Evolutionary conservation across 1,140 invertebrate genomes (phyloP).

Genomic region (Trichonephila inaurata): DNA sequence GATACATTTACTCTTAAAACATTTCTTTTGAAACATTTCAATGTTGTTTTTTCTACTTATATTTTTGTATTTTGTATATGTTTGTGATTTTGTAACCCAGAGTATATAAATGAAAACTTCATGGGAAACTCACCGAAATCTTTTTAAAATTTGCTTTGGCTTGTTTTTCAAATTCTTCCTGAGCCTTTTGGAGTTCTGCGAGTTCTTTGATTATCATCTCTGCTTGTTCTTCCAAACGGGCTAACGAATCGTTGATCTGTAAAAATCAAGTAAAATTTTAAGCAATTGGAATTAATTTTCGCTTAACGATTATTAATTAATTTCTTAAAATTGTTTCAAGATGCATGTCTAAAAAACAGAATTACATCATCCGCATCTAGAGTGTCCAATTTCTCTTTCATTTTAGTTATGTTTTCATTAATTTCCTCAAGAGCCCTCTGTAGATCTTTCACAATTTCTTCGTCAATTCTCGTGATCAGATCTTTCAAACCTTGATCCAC

Average conservation of each 20-base stretch:
- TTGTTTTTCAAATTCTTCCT: constrained; percentile 25
- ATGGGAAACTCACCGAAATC: constrained; percentile 1
- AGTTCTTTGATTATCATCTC: constrained; percentile 22
- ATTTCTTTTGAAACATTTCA: too few relatives aligned
- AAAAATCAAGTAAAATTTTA: too few relatives aligned
- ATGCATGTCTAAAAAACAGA: neutral
- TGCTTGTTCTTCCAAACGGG: constrained; percentile 16
- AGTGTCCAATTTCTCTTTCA: constrained; percentile 22
- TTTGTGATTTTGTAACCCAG: too few relatives aligned
- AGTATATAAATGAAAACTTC: neutral
- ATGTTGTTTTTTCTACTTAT: too few relatives aligned
- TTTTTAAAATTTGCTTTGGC: constrained; percentile 37
- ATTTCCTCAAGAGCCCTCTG: neutral
- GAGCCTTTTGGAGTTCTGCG: neutral
- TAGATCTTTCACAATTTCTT: constrained; percentile 35
- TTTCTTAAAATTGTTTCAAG: too few relatives aligned
- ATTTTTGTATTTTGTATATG: too few relatives aligned
- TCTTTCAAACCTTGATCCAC: neutral
- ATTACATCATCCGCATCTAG: constrained; percentile 61
- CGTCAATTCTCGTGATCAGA: constrained; percentile 33
- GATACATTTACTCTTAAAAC: too few relatives aligned
- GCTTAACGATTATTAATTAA: too few relatives aligned
- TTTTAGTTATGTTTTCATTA: neutral
- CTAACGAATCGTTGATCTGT: constrained; percentile 57
- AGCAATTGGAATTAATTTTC: too few relatives aligned